phyloP scores from a whole-genome alignment of 2,797 vertebrate genomes.

The Peromyscus melanophrys region DNA sequence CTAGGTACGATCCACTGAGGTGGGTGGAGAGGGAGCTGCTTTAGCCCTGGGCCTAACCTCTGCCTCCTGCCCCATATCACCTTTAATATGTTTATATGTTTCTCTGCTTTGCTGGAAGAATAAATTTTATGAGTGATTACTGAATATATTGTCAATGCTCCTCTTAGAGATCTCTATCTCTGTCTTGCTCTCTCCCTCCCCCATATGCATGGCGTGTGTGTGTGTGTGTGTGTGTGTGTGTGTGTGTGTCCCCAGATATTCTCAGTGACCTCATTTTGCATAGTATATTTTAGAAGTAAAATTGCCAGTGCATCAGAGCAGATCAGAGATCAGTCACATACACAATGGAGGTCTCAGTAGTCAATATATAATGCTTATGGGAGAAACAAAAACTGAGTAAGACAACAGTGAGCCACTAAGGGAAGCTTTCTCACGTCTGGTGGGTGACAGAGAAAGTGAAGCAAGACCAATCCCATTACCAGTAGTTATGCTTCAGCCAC shows the following conservation, averaged over 20 bases:
- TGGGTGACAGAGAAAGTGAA: constrained; percentile 75
- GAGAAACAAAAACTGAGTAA: constrained; percentile 64
- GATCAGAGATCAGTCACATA: constrained; percentile 55
- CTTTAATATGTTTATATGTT: neutral
- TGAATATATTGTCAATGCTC: neutral
- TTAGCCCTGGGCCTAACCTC: too few relatives aligned
- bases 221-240: neutral
- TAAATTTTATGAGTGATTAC: constrained; percentile 26
- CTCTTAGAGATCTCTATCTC: neutral
- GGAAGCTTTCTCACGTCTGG: constrained; percentile 57
- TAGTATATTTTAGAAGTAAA: constrained; percentile 54
- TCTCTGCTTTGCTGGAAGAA: neutral
- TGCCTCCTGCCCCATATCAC: neutral
- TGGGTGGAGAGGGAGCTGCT: too few relatives aligned
- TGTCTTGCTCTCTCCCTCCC: neutral
- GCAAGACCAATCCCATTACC: constrained; percentile 79
- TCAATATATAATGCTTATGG: constrained; percentile 65
- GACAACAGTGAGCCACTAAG: constrained; percentile 49
- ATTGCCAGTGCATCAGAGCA: constrained; percentile 44
- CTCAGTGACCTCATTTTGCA: constrained; percentile 41
- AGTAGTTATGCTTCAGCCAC: constrained; percentile 79
- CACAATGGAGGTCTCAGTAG: constrained; percentile 5
- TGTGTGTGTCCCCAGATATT: neutral
- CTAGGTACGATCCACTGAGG: neutral
- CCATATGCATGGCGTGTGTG: neutral